Evolutionary conservation across 2,113 vertebrate species (phyloP).

Genomic region (Bujurquina vittata): DNA sequence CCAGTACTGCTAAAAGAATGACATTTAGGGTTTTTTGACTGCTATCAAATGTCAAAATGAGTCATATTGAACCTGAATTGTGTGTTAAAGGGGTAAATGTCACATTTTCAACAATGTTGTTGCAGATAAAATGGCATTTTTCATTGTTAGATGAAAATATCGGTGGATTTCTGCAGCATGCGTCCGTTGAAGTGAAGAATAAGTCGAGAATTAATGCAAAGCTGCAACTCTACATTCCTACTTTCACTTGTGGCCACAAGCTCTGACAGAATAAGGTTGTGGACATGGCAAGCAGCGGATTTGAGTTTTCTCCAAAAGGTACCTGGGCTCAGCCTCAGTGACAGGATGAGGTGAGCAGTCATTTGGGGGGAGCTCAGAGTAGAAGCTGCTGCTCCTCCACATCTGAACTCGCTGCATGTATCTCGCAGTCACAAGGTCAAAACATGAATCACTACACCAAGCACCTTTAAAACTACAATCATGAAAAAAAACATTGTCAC

Average conservation of each 20-base stretch:
- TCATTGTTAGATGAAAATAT: neutral
- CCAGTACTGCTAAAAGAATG: too few species aligned
- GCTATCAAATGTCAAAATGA: neutral
- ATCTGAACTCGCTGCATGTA: neutral
- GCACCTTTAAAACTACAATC: neutral
- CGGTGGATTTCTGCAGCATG: neutral
- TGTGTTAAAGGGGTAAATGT: neutral
- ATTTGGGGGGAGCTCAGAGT: neutral
- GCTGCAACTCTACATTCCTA: neutral
- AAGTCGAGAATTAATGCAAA: neutral
- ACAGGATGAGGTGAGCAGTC: neutral
- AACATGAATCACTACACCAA: too few species aligned
- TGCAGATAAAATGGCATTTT: neutral
- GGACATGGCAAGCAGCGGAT: neutral
- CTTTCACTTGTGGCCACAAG: neutral
- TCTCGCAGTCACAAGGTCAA: neutral
- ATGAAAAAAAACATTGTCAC: neutral
- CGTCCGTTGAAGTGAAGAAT: neutral
- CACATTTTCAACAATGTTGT: neutral
- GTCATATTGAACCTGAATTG: neutral
- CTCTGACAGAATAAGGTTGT: neutral
- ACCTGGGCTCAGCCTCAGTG: neutral
- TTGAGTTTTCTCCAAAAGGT: neutral
- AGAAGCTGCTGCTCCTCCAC: neutral
- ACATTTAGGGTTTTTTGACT: neutral